phyloP scores from a whole-genome alignment of 1,140 invertebrate genomes.

The Marisa cornuarietis region DNA sequence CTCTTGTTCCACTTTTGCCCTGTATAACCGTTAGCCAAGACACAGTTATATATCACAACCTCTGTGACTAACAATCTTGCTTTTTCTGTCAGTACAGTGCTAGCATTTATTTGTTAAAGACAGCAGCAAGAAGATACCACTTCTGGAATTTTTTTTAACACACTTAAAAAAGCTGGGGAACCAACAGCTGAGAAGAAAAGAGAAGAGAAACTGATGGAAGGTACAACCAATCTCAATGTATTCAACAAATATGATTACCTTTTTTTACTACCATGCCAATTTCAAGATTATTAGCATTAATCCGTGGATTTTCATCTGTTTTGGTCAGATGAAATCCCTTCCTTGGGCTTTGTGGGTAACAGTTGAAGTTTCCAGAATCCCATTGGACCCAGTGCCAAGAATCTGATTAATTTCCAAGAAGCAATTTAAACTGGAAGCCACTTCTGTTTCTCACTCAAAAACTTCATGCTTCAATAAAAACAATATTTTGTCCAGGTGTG shows the following conservation, averaged over 20 bases:
- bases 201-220: not conserved
- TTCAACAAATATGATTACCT: not conserved
- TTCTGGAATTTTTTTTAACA: no score
- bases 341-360: constrained; percentile 4
- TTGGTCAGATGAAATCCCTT: constrained; percentile 5
- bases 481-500: not conserved
- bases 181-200: no score
- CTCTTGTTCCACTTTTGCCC: not conserved
- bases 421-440: not conserved
- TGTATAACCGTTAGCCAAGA: not conserved
- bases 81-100: no score
- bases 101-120: no score
- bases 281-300: constrained; percentile 3
- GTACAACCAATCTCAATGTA: no score
- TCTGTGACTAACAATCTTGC: no score
- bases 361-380: constrained; percentile 10
- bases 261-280: constrained; percentile 24
- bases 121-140: no score
- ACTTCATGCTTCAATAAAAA: not conserved
- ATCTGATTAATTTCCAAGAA: constrained; percentile 1
- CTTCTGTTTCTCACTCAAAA: not conserved
- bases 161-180: no score
- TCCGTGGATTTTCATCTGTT: constrained; percentile 11
- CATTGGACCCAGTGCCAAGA: constrained; percentile 22
- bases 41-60: no score